Evolutionary conservation across 2,113 vertebrate species (phyloP).

Genomic region (Crotalus tigris): DNA sequence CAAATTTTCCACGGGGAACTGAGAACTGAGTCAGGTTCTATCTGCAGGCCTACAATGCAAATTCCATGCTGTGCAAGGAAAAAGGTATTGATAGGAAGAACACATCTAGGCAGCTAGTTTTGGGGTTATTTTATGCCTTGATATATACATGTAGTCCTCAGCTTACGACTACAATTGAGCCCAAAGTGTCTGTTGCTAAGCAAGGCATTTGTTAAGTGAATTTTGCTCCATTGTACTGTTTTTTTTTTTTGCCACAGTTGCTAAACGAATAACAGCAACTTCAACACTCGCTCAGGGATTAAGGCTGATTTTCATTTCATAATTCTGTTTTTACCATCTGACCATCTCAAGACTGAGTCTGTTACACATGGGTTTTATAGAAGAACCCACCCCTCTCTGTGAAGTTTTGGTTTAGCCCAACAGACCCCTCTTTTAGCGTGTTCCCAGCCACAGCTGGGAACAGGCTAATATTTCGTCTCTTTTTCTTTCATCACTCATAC

Average conservation of each 20-base stretch:
- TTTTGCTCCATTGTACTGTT: no score
- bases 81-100: neutral
- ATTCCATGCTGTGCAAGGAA: neutral
- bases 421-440: neutral
- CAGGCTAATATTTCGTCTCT: neutral
- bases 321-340: neutral
- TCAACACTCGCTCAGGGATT: neutral
- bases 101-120: neutral
- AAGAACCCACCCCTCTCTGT: no score
- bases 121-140: neutral
- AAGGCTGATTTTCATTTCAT: neutral
- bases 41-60: neutral
- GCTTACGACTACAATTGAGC: no score
- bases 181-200: no score
- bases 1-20: neutral
- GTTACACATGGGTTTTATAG: no score
- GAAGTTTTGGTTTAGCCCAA: neutral
- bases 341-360: no score
- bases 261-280: neutral
- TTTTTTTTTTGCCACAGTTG: no score
- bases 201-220: no score
- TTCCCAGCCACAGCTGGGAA: neutral
- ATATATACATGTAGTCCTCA: no score
- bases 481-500: neutral
- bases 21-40: neutral